Conservation (phyloP, 1,140 invertebrate species). For the Sycophila sp. region DNA sequence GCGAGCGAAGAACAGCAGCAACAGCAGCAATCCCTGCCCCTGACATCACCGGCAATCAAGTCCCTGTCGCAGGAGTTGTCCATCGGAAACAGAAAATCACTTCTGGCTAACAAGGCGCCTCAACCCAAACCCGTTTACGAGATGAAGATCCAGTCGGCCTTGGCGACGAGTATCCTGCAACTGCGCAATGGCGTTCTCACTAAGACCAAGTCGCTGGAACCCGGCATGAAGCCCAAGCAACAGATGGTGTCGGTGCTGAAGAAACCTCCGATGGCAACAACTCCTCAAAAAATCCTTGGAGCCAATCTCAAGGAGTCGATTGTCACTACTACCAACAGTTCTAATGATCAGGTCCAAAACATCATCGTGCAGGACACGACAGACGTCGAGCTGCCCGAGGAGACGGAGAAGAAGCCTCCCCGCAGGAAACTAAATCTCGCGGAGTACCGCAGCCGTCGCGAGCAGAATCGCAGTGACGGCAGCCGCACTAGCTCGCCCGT, state of each 20-base stretch:
- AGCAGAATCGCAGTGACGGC: slow-evolving; percentile 54
- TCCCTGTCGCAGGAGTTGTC: neutral
- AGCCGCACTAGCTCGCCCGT: slow-evolving; percentile 50
- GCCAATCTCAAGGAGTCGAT: slow-evolving; percentile 46
- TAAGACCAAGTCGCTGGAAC: slow-evolving; percentile 47
- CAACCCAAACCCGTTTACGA: slow-evolving; percentile 37
- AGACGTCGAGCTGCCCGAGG: slow-evolving; percentile 36
- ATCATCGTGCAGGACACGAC: slow-evolving; percentile 45
- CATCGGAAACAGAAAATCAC: neutral
- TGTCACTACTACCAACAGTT: slow-evolving; percentile 48
- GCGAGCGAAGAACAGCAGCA: slow-evolving; percentile 50
- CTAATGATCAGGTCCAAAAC: slow-evolving; percentile 47
- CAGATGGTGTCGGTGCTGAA: slow-evolving; percentile 63
- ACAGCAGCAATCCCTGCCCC: too few relatives aligned
- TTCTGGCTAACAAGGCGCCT: slow-evolving; percentile 6
- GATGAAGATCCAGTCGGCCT: slow-evolving; percentile 53
- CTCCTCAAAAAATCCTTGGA: slow-evolving; percentile 22
- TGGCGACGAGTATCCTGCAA: slow-evolving; percentile 52
- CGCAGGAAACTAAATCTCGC: slow-evolving; percentile 64
- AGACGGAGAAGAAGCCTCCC: slow-evolving; percentile 49
- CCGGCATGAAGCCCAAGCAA: slow-evolving; percentile 37
- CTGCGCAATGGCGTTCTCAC: slow-evolving; percentile 43
- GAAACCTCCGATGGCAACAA: slow-evolving; percentile 43
- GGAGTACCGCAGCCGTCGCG: slow-evolving; percentile 64
- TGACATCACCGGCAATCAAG: neutral